Percentiles rank a stretch among this genome's conserved stretches.
phyloP scores from a whole-genome alignment of 2,113 vertebrate genomes.

The Rhadina sibilatrix region DNA sequence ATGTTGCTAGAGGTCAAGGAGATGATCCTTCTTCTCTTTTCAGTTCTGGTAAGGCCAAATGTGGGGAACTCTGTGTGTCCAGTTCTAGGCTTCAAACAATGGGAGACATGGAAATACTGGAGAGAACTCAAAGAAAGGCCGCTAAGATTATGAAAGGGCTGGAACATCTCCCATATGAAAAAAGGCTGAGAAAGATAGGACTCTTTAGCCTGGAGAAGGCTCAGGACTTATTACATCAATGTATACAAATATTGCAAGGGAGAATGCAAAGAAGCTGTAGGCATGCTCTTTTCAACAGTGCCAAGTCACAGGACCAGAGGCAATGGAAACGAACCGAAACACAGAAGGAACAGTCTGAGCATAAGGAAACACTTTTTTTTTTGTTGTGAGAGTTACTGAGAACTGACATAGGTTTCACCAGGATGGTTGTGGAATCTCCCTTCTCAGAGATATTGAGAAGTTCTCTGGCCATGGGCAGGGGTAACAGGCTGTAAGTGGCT shows the following conservation, averaged over 20 bases:
- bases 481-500: too few species aligned
- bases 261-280: not conserved
- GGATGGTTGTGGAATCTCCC: not conserved
- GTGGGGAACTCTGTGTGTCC: fast-evolving
- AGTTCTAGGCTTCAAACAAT: not conserved
- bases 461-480: too few species aligned
- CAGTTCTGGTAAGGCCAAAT: not conserved
- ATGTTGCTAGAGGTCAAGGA: not conserved
- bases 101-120: not conserved
- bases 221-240: not conserved
- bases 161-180: not conserved
- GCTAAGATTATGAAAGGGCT: not conserved
- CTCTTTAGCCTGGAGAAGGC: not conserved
- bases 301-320: not conserved
- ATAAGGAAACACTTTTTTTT: not conserved
- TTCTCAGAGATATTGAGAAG: not conserved
- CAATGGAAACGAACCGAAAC: not conserved
- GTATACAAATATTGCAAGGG: not conserved
- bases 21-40: not conserved
- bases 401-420: not conserved
- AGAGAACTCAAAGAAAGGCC: not conserved
- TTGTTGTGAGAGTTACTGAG: not conserved
- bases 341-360: not conserved
- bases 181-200: not conserved
- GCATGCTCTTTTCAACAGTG: not conserved